Base-by-base conservation (phyloP, 2,888 invertebrate genomes). In the Tetragonula carbonaria region DNA sequence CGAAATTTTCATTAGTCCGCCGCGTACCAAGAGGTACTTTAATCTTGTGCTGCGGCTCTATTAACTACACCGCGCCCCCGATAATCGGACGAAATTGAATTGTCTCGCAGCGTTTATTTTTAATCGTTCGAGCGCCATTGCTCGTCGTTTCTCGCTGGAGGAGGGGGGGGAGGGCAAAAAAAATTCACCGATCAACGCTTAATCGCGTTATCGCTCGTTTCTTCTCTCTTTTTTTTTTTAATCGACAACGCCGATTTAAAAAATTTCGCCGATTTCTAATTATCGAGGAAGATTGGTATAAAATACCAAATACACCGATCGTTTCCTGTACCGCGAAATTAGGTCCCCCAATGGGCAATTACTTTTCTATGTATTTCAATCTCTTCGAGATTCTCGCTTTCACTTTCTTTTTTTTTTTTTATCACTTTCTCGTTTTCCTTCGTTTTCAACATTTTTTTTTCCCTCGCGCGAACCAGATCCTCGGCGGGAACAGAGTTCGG, bases 51-150 rank as follows among this genome's bases (percentile, higher is more conserved):
- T 66, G 55, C 80, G 59, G 65, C 76, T 79, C 68, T 76, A 80
- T 80, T 84, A 84, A 85, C 79, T 74, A 74, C 84, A n/a, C 74
- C 76, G 66, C 50, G 8, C 28, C 83, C 71, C 28, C 78, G 78
- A 78, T 84, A 84, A 83, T 78, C 66, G 74, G 59, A 14, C 57
- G 51, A 72, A 84, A 83, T 84, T 83, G 70, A 84, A 84, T 84
- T 84, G 74, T 84, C 74, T 71, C 78, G 63, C 23, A 62, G 67
- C 71, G 63, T 72, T 74, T 78, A 74, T 78, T 83, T 78, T 80
- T 70, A 65, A 80, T 72, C 62, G 57, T 23, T 38, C 63, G 23
- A n/a, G n/a, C 62, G 28, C 16, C 55, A 28, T 28, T 28, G 45
- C 11, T 38, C 13, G 6, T 13, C 51, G 59, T 78, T 55, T n/a